These are phyloP conservation scores for Lasiurus cinereus DNA, from an alignment of 2,113 vertebrate genomes.

Conservation along the genomic window DNA sequence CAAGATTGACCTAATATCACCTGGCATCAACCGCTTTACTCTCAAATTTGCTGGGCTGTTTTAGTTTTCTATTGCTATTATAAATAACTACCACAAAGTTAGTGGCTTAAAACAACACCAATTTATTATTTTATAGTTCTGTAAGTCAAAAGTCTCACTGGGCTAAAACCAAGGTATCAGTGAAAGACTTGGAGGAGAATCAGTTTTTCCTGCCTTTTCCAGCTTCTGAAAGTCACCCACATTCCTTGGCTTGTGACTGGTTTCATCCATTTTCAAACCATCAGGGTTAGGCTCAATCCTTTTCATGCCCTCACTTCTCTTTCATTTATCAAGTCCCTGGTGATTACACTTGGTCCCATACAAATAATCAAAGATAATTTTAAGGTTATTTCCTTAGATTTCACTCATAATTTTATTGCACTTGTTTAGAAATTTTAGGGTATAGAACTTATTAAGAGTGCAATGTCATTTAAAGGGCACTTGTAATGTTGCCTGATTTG, in stretches of 20 bases:
- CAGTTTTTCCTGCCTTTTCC: neutral
- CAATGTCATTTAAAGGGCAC: neutral
- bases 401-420: neutral
- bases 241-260: neutral
- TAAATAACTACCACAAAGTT: neutral
- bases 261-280: neutral
- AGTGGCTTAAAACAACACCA: neutral
- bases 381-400: conserved; percentile 6
- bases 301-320: neutral
- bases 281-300: neutral
- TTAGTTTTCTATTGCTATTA: neutral
- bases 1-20: neutral
- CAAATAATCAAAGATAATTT: neutral
- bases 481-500: neutral
- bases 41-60: neutral
- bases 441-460: neutral
- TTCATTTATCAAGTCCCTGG: neutral
- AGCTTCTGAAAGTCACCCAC: neutral
- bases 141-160: neutral
- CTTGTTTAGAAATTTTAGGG: conserved; percentile 15
- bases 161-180: neutral
- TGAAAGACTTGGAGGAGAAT: neutral
- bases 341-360: neutral
- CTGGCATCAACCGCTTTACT: neutral
- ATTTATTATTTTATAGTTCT: neutral